These are phyloP conservation scores for Centruroides sculpturatus DNA, from an alignment of 1,140 invertebrate genomes.

Conservation along the genomic window DNA sequence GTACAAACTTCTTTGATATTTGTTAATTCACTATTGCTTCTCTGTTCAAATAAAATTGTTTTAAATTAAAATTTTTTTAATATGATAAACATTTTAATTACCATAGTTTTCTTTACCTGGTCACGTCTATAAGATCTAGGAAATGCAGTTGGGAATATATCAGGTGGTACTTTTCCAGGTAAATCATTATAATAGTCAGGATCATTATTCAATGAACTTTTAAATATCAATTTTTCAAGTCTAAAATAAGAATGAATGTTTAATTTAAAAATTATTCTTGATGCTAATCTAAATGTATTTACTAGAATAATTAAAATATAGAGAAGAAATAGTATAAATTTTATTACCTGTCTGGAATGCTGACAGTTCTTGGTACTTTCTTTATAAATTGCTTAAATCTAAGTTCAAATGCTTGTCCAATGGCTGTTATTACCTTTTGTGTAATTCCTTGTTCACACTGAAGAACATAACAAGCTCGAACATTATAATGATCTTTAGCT, in stretches of 20 bases:
- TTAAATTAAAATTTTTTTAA: too few species aligned
- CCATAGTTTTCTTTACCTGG: too few species aligned
- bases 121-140: too few species aligned
- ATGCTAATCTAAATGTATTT: not conserved
- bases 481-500: slow-evolving; percentile 73
- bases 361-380: slow-evolving; percentile 13
- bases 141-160: slow-evolving; percentile 22
- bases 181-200: slow-evolving; percentile 94
- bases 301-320: not conserved
- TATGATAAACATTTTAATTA: too few species aligned
- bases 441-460: slow-evolving; percentile 86
- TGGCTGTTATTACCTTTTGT: slow-evolving; percentile 91
- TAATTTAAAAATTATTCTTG: not conserved
- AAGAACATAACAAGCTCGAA: slow-evolving; percentile 87
- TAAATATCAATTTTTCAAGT: slow-evolving; percentile 12
- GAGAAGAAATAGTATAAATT: not conserved
- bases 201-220: slow-evolving; percentile 31
- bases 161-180: slow-evolving; percentile 81
- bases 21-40: too few species aligned
- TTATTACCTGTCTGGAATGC: slow-evolving; percentile 11
- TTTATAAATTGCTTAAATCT: slow-evolving; percentile 29
- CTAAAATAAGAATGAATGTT: not conserved
- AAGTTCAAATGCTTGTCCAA: slow-evolving; percentile 92
- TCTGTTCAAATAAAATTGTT: too few species aligned
- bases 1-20: too few species aligned